Base-by-base conservation (phyloP, 2,113 vertebrate species). In the Gymnorhina tibicen region DNA sequence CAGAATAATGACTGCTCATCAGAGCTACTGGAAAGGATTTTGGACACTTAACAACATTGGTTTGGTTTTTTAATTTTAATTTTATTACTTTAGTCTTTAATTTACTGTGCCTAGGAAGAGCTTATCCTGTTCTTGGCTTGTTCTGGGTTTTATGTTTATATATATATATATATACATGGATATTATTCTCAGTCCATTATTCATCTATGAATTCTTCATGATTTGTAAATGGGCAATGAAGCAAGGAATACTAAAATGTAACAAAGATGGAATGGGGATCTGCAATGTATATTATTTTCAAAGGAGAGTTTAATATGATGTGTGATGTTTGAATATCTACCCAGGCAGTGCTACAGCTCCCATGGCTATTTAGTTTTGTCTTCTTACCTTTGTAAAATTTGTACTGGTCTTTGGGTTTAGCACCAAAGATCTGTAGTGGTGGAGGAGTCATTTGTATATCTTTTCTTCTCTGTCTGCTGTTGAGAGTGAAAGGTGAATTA, bases 201-300 rank as follows among this genome's bases (percentile, higher is more conserved):
- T 94, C 47, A 50, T 83, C 46, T 87, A 68, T 92, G 80, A 93
- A 64, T 93, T 95, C 80, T 89, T 94, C 66, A 73, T 91, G 74
- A 92, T 75, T 87, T 96, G 63, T 77, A 83, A 95, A 77, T 80
- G 67, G 46, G 41, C 27, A 28, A 76, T 62, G 82, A 85, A 85
- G 78, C 63, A 55, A 91, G 79, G 70, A 82, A 83, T 47, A 46
- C 35, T 30, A 62, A 94, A 93, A 50, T 69, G 62, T 92, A 94
- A 66, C 59, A 50, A 89, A 80, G 66, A 70, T 86, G 49, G n/a
- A 62, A 62, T 32, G 22, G 39, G 19, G 35, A 55, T 44, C 27
- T 95, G 63, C 21, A 32, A 7, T 2, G 5, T 35, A 69, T 76
- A 18, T 42, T 88, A 21, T 56, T 89, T 85, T 75, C 20, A 66